Evolutionary conservation across 1,140 invertebrate genomes (phyloP), one percentile per base, ranked within the genome.

Genomic region (Zaprionus camerounensis): DNA sequence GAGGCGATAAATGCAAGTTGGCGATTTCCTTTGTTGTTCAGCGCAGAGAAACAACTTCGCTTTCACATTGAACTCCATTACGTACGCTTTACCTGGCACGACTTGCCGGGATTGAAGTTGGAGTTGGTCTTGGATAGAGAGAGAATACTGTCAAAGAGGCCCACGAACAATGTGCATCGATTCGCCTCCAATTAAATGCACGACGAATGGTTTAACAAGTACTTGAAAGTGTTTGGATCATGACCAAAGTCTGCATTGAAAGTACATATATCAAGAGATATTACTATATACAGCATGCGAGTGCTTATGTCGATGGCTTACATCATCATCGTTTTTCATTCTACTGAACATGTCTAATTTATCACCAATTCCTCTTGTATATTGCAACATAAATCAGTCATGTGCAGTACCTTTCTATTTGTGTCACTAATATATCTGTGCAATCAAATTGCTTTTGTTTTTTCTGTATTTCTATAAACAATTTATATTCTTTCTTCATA

Each of bases 1-100:
- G 78, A 69, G 77, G 77, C 80, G 77, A 73, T 80, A 88, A 87
- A 80, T 88, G 84, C 84, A 87, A 87, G 84, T 75, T 80, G 81
- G 77, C 81, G 77, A 82, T 82, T 82, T 82, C 74, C 82, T 80
- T 84, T 84, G 80, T 83, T 76, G 61, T 76, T 72, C 55, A 51
- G 55, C 41, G 11, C 31, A 55, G 56, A 66, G 49, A 75, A 66
- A 64, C 63, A 75, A 71, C 34, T 64, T 46, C 36, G 44, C 36
- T 55, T 71, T 51, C 56, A 63, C 63, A 76, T 73, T 63, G 58
- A 77, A 73, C 70, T 77, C 75, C 70, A 73, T 73, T 68, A 68
- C 75, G 75, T 73, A 61, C 64, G 75, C 57, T 73, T 73, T 67
- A 77, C 57, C 69, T 67, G 73, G 31, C 49, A 55, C 31, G 13